A percentile compares a stretch with the other conserved stretches of the same genome.
Conservation (phyloP, 2,113 vertebrate species). For the Neolamprologus ventralis region DNA sequence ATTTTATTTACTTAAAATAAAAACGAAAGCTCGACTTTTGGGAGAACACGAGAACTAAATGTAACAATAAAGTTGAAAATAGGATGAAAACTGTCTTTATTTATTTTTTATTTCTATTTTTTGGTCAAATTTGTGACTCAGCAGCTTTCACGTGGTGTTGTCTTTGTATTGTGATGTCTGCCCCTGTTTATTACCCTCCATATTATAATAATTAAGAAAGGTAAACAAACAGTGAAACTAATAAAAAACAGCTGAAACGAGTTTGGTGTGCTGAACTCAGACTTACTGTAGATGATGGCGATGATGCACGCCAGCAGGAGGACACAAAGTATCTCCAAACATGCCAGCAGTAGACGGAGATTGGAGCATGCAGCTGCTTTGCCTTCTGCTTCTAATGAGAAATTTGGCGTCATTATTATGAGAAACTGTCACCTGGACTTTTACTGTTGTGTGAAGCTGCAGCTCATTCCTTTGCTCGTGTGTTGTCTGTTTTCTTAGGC, state of each 20-base stretch:
- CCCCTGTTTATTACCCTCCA: neutral
- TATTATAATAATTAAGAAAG: neutral
- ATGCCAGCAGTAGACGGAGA: neutral
- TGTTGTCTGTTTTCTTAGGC: neutral
- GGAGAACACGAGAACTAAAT: neutral
- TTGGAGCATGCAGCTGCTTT: neutral
- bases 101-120: neutral
- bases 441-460: neutral
- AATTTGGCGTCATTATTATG: neutral
- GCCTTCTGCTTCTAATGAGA: neutral
- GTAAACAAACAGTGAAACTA: neutral
- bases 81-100: rapidly evolving
- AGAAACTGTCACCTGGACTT: neutral
- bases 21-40: neutral
- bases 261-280: neutral
- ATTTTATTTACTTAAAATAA: neutral
- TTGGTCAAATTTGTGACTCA: neutral
- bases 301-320: neutral
- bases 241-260: neutral
- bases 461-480: neutral
- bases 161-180: rapidly evolving
- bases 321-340: neutral
- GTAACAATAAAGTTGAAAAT: neutral
- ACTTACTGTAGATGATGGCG: conserved; percentile 15
- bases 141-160: neutral